Base-by-base conservation (phyloP, 2,113 vertebrate genomes). In the Mustela lutreola region DNA sequence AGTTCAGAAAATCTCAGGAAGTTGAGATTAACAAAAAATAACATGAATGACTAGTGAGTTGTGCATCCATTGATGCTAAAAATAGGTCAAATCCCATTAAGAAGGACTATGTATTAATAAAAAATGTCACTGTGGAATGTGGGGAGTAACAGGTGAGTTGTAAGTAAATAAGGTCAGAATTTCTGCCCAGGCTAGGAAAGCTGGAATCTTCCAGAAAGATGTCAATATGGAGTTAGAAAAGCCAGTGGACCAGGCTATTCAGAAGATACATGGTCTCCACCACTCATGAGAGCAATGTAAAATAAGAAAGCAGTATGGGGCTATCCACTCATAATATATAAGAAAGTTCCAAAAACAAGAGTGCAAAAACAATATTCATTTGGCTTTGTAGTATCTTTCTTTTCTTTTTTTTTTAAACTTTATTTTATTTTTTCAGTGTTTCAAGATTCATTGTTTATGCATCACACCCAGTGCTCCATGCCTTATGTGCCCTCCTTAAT, bases 1-100 rank as follows among this genome's bases (percentile, higher is more conserved):
- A 90, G 90, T 91, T 95, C 83, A 95, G 26, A 18, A 94, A 96
- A 76, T 65, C 10, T 2, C 48, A 94, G 4, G 24, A 48, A 6
- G 14, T 84, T 91, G 21, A 5, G 26, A 50, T 53, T 71, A 39
- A 96, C 11, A 11, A 19, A 65, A 81, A 79, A 31, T 62, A 42
- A 16, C 36, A 3, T 76, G 4, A 94, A 50, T 86, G 91, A 76
- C 22, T 76, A 31, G 2, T 91, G 10, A 62, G 16, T 73, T 6
- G 1, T 14, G 7, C 45, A 67, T 53, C 5, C 21, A 7, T 4
- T 88, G 22, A 94, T 45, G 53, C 5, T 81, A 73, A 96, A 5
- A 73, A 15, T 28, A 36, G 28, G n/a, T 82, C 36, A 82, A 62
- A 60, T 78, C 8, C 75, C 14, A 86, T 73, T 79, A 86, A 73